Evolutionary conservation across 2,888 invertebrate species (phyloP), one percentile per base, ranked within the genome.

Genomic region (Ophion slaviceki): DNA sequence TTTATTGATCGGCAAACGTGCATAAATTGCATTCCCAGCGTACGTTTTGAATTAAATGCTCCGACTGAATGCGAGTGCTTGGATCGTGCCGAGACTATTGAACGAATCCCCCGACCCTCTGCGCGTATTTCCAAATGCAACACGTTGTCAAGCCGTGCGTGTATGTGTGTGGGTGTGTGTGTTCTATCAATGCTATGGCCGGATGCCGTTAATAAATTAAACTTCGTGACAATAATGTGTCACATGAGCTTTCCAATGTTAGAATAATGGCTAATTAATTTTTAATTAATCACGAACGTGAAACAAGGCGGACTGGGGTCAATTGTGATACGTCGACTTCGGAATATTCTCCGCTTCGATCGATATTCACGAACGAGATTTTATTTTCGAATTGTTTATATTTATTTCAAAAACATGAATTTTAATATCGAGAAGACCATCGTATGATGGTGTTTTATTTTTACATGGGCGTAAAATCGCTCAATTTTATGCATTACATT

Each of bases 121-220:
- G 28, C 59, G 6, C 68, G 70, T 45, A 45, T 47, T 47, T 14
- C 47, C 14, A 61, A 78, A 74, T 67, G 80, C 82, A 80, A 80
- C 82, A 76, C 83, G 80, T 80, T 81, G 72, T 68, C 82, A 47
- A 45, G 64, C 47, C 40, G 40, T 17, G 7, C 20, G 24, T 61
- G 8, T 24, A n/a, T 47, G 11, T 14, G 14, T 47, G 14, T 2
- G 45, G 10, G 0, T 8, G 10, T 2, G 20, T 47, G 45, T 77
- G 28, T 77, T 62, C 61, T 78, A 36, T 78, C 80, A 70, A 83
- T 79, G 75, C 62, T 59, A 75, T 17, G 57, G 53, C 71, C 74
- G 83, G 75, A n/a, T 66, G 53, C 71, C 74, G 83, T 86, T 86
- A 84, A 86, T 86, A 80, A 83, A 81, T 86, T 57, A 84, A 78